phyloP scores from a whole-genome alignment of 2,797 vertebrate genomes.

The Peromyscus attwateri region DNA sequence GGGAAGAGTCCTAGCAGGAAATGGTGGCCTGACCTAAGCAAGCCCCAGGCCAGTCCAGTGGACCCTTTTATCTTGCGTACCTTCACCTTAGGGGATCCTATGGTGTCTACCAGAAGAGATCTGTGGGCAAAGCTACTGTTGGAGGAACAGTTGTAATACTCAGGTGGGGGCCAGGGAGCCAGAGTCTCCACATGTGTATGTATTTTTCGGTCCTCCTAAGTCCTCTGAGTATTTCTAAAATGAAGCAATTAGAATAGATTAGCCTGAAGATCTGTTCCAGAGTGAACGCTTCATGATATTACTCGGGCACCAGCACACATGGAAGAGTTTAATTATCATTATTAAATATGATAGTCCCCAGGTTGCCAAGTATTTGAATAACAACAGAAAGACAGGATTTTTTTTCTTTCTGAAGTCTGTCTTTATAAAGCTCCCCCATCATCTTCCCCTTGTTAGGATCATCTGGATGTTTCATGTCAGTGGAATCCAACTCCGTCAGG shows the following conservation, averaged over 20 bases:
- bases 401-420: constrained; percentile 4
- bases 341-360: constrained; percentile 77
- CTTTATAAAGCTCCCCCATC: constrained; percentile 11
- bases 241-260: constrained; percentile 69
- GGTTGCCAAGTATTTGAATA: constrained; percentile 75
- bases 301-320: constrained; percentile 66
- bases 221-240: constrained; percentile 54
- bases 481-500: background rate
- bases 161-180: too few relatives aligned
- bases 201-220: background rate
- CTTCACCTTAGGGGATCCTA: background rate
- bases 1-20: background rate
- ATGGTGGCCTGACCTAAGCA: background rate
- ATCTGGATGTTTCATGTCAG: background rate
- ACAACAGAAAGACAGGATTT: constrained; percentile 39
- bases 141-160: rapidly evolving
- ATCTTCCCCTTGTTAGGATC: constrained; percentile 12
- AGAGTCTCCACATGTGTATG: background rate
- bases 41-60: background rate
- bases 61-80: background rate
- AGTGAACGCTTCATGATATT: constrained; percentile 53
- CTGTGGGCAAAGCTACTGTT: background rate
- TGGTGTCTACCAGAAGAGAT: background rate
- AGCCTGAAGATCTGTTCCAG: constrained; percentile 59
- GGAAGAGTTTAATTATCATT: constrained; percentile 82